A percentile compares a stretch with the other conserved stretches of the same genome.
Conservation (phyloP, 2,113 vertebrate genomes). For the Amphiprion ocellaris region DNA sequence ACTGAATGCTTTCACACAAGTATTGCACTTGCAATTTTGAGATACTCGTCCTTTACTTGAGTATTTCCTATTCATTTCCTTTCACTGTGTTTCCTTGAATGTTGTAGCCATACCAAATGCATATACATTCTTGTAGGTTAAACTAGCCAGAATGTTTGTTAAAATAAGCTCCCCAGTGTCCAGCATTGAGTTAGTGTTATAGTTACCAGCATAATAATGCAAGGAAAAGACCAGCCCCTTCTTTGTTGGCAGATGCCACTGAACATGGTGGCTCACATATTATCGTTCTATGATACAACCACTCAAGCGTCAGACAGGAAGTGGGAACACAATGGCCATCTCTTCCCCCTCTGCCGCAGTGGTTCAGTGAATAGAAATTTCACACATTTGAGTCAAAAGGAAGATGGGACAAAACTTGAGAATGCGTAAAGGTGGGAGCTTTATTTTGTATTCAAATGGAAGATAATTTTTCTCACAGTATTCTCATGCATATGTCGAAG, state of each 20-base stretch:
- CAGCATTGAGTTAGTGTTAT: not conserved
- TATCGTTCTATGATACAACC: constrained; percentile 39
- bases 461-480: constrained; percentile 22
- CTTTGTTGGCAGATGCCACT: constrained; percentile 39
- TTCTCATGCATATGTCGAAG: constrained; percentile 48
- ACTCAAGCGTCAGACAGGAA: constrained; percentile 40
- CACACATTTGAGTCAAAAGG: constrained; percentile 26
- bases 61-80: not conserved
- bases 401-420: constrained; percentile 25
- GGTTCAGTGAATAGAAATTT: constrained; percentile 30
- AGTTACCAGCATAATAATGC: not conserved
- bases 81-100: no score
- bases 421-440: constrained; percentile 28
- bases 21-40: not conserved
- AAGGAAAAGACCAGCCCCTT: not conserved
- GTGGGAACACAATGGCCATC: constrained; percentile 20
- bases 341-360: not conserved
- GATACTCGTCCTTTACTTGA: not conserved
- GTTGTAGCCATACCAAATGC: no score
- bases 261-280: constrained; percentile 44
- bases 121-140: not conserved
- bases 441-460: constrained; percentile 33
- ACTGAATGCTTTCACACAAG: not conserved
- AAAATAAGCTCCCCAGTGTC: not conserved
- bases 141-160: not conserved